Evolutionary conservation across 2,888 invertebrate genomes (phyloP).

Genomic region (Leptopilina drosophilae): DNA sequence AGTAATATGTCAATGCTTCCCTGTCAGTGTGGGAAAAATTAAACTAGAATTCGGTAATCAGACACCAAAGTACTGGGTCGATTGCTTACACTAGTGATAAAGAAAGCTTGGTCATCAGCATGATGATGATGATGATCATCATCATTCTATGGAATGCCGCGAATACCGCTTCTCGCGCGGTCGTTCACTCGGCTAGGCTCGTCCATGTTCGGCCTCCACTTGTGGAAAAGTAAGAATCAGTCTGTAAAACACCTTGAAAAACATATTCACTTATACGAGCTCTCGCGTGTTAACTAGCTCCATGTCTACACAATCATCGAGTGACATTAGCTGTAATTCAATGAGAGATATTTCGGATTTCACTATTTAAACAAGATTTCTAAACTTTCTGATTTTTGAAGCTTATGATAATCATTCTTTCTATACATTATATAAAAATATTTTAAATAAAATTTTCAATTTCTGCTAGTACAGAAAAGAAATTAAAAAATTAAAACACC

Average conservation of each 20-base stretch:
- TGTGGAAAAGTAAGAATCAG: constrained; percentile 37
- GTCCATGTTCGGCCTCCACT: constrained; percentile 26
- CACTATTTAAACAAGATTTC: constrained; percentile 15
- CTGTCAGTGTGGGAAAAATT: constrained; percentile 4
- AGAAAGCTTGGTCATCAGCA: constrained; percentile 32
- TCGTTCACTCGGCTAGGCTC: constrained; percentile 38
- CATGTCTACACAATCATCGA: constrained; percentile 34
- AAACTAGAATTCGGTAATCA: constrained; percentile 6
- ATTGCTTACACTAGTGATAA: constrained; percentile 22
- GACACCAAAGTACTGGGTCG: neutral
- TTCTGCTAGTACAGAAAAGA: too few species aligned
- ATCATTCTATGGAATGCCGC: constrained; percentile 36
- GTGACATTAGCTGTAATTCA: constrained; percentile 31
- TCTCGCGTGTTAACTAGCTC: constrained; percentile 32
- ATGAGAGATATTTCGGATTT: constrained; percentile 32
- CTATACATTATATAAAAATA: too few species aligned
- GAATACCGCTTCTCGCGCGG: constrained; percentile 38
- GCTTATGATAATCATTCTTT: too few species aligned
- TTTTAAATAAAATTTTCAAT: too few species aligned
- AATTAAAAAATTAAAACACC: too few species aligned
- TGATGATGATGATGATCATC: constrained; percentile 15
- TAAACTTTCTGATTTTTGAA: neutral
- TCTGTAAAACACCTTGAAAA: constrained; percentile 34
- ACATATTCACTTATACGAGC: constrained; percentile 27
- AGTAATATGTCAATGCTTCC: neutral